Percentiles rank a stretch among this genome's conserved stretches.
These are phyloP conservation scores for Amblyraja radiata DNA, from an alignment of 2,797 vertebrate species.

Conservation along the genomic window DNA sequence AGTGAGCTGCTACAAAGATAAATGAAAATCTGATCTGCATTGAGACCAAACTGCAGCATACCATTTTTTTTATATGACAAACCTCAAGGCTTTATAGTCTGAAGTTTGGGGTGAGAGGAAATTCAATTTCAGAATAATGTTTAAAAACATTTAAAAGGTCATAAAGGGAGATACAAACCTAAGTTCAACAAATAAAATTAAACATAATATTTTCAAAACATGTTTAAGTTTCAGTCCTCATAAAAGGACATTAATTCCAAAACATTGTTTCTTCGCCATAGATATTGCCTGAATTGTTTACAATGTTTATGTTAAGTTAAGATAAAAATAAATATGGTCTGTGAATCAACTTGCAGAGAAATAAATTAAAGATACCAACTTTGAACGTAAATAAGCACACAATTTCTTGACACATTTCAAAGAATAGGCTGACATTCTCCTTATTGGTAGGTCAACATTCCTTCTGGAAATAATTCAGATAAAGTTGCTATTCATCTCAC, in stretches of 20 bases:
- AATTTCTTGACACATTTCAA: neutral
- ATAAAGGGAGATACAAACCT: neutral
- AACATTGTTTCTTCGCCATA: too few species aligned
- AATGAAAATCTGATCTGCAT: neutral
- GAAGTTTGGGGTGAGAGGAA: neutral
- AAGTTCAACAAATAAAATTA: neutral
- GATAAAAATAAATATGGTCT: too few species aligned
- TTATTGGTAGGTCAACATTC: neutral
- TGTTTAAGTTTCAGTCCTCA: too few species aligned
- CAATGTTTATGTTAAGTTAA: too few species aligned
- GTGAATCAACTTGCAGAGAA: neutral
- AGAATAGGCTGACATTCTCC: neutral
- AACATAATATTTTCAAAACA: neutral
- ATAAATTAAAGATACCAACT: neutral
- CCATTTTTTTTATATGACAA: neutral
- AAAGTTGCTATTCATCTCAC: neutral
- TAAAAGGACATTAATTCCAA: too few species aligned
- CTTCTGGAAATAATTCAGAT: neutral
- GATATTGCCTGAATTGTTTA: too few species aligned
- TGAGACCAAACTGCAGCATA: neutral
- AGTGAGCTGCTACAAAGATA: neutral
- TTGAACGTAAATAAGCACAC: neutral
- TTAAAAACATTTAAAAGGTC: neutral
- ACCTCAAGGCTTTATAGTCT: neutral
- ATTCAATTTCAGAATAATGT: neutral